These are phyloP conservation scores for Buphagus erythrorhynchus DNA, from an alignment of 2,797 vertebrate species.

Conservation along the genomic window DNA sequence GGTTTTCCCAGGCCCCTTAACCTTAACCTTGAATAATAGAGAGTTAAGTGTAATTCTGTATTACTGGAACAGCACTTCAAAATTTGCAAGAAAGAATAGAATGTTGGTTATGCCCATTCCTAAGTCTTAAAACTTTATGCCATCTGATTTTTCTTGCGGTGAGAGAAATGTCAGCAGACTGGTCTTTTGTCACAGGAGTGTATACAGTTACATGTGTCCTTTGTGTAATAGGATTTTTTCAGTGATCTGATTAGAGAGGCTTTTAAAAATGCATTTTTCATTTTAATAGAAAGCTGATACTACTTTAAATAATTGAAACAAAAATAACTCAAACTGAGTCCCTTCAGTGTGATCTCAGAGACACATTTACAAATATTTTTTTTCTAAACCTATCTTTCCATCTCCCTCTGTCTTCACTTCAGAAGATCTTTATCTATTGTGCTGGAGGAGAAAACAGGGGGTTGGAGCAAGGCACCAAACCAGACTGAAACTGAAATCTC, in stretches of 20 bases:
- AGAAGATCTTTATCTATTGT: not conserved
- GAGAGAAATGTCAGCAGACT: not conserved
- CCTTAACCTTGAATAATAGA: slow-evolving; percentile 1
- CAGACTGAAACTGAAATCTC: not conserved
- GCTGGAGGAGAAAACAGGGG: not conserved
- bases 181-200: not conserved
- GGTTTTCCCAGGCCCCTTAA: slow-evolving; percentile 57
- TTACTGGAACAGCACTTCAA: not conserved
- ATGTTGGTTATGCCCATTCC: not conserved
- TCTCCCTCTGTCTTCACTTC: not conserved
- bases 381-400: not conserved
- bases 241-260: not conserved
- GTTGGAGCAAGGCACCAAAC: not conserved
- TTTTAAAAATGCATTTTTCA: not conserved
- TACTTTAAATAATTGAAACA: not conserved
- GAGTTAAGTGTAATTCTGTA: not conserved
- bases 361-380: not conserved
- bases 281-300: not conserved
- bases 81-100: not conserved
- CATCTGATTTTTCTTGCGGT: not conserved
- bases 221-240: not conserved
- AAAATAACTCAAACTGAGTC: not conserved
- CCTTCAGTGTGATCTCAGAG: not conserved
- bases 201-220: not conserved
- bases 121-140: not conserved